Conservation (phyloP, 2,113 vertebrate species). For the Triplophysa siluroides region DNA sequence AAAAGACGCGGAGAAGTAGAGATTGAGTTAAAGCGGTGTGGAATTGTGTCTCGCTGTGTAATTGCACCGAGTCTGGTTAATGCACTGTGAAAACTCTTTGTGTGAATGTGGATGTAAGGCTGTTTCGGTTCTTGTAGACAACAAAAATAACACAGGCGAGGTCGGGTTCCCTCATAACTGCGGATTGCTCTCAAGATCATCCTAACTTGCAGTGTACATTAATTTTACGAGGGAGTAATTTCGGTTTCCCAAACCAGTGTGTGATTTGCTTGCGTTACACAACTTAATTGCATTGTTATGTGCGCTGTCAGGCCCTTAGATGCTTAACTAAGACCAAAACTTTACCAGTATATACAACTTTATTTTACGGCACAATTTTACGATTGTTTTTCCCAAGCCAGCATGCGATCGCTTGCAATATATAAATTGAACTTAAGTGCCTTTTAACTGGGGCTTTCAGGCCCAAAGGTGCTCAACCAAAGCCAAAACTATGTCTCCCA, state of each 20-base stretch:
- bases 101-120: neutral
- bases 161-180: too few relatives aligned
- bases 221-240: constrained; percentile 7
- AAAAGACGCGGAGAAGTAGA: neutral
- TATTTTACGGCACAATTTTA: too few relatives aligned
- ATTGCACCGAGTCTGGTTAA: neutral
- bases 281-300: neutral
- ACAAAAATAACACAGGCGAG: too few relatives aligned
- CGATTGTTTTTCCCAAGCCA: neutral
- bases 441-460: neutral
- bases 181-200: too few relatives aligned
- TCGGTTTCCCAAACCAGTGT: neutral
- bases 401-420: neutral
- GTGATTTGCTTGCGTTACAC: neutral
- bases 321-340: neutral
- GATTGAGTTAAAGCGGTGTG: constrained; percentile 3
- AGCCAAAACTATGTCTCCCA: neutral
- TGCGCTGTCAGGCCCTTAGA: neutral
- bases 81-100: constrained; percentile 13
- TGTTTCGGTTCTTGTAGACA: neutral
- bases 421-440: neutral
- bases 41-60: constrained; percentile 17
- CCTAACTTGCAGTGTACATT: too few relatives aligned
- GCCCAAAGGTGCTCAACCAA: neutral
- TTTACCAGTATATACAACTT: neutral